Evolutionary conservation across 2,113 vertebrate genomes (phyloP).

Genomic region (Cyrtonyx montezumae): DNA sequence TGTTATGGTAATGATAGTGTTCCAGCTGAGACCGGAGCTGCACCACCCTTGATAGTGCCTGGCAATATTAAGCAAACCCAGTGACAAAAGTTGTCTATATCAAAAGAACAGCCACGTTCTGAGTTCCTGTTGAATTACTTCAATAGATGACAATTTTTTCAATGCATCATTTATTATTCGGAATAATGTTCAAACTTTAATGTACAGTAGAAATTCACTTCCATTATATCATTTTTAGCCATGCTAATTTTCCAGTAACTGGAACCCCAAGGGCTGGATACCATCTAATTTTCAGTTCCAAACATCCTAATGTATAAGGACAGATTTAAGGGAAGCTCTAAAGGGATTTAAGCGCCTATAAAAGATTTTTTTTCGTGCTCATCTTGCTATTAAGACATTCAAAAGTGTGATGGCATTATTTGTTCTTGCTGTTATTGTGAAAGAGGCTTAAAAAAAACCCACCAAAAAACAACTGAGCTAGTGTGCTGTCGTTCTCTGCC

Average conservation of each 20-base stretch:
- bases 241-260: background rate
- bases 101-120: background rate
- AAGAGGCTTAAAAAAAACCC: too few species aligned
- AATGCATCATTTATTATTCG: background rate
- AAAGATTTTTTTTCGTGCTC: background rate
- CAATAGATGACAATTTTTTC: background rate
- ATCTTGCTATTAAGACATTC: background rate
- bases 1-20: background rate
- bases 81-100: background rate
- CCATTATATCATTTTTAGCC: background rate
- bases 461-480: background rate
- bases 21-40: background rate
- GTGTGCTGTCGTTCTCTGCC: background rate
- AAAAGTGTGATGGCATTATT: background rate
- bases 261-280: background rate
- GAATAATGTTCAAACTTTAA: background rate
- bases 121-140: background rate
- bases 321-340: background rate
- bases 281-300: background rate
- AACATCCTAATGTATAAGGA: background rate
- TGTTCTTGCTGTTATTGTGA: background rate
- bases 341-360: background rate
- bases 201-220: background rate
- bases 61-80: background rate
- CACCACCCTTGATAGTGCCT: accelerated